Percentiles rank a stretch among this genome's conserved stretches.
Conservation (phyloP, 1,140 invertebrate species). For the Manduca sexta region DNA sequence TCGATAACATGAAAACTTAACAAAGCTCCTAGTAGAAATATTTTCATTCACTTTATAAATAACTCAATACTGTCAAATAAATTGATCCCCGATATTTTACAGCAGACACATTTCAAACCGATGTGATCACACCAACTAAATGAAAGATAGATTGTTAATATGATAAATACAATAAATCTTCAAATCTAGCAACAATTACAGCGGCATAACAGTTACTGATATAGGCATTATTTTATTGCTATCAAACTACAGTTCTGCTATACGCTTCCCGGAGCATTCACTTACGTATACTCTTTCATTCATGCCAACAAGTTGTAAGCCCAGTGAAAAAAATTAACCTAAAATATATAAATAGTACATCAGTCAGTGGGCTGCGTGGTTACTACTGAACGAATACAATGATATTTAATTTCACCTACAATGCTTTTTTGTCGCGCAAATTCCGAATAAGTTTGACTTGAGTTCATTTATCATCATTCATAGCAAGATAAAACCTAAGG, state of each 20-base stretch:
- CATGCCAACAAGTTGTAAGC: no score
- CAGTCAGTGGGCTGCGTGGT: constrained; percentile 34
- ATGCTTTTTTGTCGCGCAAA: constrained; percentile 11
- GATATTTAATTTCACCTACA: constrained; percentile 18
- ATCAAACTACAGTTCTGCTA: no score
- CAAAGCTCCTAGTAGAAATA: neutral
- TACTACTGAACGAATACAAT: no score
- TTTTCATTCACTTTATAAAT: constrained; percentile 6
- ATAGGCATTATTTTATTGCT: no score
- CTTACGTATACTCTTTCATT: no score
- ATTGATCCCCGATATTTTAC: constrained; percentile 14
- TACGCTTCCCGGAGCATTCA: no score
- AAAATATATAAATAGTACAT: constrained; percentile 37
- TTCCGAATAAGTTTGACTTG: no score
- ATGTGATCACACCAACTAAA: neutral
- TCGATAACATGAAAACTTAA: no score
- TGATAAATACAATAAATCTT: neutral
- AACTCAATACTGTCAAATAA: constrained; percentile 21
- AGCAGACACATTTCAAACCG: neutral
- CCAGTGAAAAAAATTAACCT: constrained; percentile 12
- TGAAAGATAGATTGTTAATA: neutral
- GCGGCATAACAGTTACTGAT: no score
- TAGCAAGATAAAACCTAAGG: no score
- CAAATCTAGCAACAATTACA: no score
- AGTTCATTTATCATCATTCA: no score